Base-by-base conservation (phyloP, 35 echinoderm and acorn worm species). In the Apostichopus japonicus region DNA sequence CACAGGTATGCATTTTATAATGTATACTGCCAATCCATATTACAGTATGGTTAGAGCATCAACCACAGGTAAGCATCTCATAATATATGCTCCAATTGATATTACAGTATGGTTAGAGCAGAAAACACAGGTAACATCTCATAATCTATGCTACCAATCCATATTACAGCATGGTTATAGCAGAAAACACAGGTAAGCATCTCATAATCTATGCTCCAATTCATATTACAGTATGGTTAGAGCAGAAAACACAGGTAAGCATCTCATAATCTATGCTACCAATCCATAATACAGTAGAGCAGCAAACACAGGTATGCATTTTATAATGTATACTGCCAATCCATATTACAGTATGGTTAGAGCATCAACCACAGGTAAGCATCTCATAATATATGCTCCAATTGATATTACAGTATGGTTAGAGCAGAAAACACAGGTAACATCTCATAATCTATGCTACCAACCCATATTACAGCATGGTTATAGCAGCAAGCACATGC, bases 401-500 rank as follows among this genome's bases (percentile, higher is more conserved):
- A 33, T 33, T 2, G 1, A 33, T 33, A 33, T 33, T 33, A 33
- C 1, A 1, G 27, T 1, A 33, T 1, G 27, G 87, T 65, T 99
- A 78, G 95, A 96, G 92, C 95, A 99, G 91, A 87, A 93, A 17
- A 87, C 95, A 24, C 80, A 95, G 89, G 94, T 95, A 87, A 11
- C 7, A 10, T 67, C 63, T 33, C 1, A 33, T 33, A 33, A 33
- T 1, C 1, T 33, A 33, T 33, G 27, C 27, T 33, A 1, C 27
- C 0, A 33, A 33, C 2, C 27, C 27, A 33, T 33, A 2, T 33
- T 33, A 0, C 27, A 1, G 27, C 1, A 33, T 33, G 27, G 87
- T 70, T 99, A 79, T 93, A 96, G 92, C 95, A 99, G 91, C 92
- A 93, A n/a, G 93, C 95, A 27, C 83, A 95, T 81, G 96, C 95